phyloP scores from a whole-genome alignment of 2,888 invertebrate species.

The Aphidoletes aphidimyza region DNA sequence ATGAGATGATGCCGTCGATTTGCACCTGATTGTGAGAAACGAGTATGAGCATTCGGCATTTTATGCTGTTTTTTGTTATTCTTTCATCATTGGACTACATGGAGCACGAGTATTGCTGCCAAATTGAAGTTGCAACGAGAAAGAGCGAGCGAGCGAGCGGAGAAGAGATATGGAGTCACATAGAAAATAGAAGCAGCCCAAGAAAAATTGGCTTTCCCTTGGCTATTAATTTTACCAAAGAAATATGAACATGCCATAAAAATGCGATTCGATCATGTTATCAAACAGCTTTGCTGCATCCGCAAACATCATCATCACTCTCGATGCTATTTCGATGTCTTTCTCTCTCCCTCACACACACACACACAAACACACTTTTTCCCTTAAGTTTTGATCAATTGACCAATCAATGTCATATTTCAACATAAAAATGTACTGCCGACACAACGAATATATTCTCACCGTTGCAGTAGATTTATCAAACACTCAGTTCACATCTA shows the following conservation, averaged over 20 bases:
- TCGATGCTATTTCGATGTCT: neutral
- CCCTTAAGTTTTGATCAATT: constrained; percentile 51
- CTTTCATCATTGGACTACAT: neutral
- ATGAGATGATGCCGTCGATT: neutral
- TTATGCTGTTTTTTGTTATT: neutral
- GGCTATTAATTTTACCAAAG: neutral
- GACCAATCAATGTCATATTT: constrained; percentile 52
- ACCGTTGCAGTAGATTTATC: constrained; percentile 4
- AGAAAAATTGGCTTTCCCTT: constrained; percentile 7
- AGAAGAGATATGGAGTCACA: neutral
- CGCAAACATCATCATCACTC: too few relatives aligned
- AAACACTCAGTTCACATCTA: neutral
- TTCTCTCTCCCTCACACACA: too few relatives aligned
- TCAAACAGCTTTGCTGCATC: neutral
- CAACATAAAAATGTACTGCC: constrained; percentile 21
- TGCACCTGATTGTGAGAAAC: too few relatives aligned
- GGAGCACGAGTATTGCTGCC: neutral
- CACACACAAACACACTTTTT: too few relatives aligned
- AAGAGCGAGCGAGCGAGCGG: neutral
- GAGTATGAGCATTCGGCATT: too few relatives aligned
- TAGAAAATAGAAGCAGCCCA: too few relatives aligned
- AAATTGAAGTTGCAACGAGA: neutral
- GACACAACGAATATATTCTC: neutral
- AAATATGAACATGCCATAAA: constrained; percentile 26
- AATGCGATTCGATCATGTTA: neutral